These are phyloP conservation scores for Sinocyclocheilus grahami DNA, from an alignment of 2,113 vertebrate species.

Conservation along the genomic window DNA sequence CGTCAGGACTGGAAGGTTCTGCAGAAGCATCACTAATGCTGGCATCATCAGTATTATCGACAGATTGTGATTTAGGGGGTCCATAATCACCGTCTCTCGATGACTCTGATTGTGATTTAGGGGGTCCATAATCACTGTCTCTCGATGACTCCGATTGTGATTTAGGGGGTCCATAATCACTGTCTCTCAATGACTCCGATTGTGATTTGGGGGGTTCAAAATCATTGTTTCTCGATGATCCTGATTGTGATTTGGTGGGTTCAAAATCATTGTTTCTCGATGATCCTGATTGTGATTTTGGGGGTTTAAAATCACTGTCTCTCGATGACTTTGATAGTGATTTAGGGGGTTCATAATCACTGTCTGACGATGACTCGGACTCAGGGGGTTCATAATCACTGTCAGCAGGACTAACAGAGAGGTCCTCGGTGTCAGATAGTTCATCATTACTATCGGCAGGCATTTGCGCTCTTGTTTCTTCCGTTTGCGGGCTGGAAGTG, in stretches of 20 bases:
- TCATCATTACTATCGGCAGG: background rate
- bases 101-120: background rate
- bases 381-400: too few species aligned
- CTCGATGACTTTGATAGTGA: too few species aligned
- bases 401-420: too few species aligned
- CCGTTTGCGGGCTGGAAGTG: background rate
- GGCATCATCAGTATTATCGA: background rate
- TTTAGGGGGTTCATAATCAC: background rate
- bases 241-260: background rate
- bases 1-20: background rate
- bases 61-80: background rate
- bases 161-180: background rate
- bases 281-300: background rate
- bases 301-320: too few species aligned
- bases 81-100: too few species aligned
- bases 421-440: too few species aligned
- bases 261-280: background rate
- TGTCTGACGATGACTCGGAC: too few species aligned
- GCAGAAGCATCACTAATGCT: background rate
- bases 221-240: background rate
- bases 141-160: too few species aligned
- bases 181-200: too few species aligned
- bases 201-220: background rate
- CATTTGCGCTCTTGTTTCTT: background rate
- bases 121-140: too few species aligned